phyloP scores from a whole-genome alignment of 2,888 invertebrate genomes.

The Sinhomidia bicolor region DNA sequence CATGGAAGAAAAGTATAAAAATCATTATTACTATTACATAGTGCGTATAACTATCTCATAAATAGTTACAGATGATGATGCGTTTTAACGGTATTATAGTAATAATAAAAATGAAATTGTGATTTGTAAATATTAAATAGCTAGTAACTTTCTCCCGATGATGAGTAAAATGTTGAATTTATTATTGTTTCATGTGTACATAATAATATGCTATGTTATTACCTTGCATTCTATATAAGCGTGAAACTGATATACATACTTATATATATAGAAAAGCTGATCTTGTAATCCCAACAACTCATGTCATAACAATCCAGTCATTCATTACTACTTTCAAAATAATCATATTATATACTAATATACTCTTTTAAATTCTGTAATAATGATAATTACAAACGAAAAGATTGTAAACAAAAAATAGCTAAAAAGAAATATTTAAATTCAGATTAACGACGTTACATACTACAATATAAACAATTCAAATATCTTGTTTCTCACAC shows the following conservation, averaged over 20 bases:
- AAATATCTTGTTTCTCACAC: no score
- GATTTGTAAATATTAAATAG: constrained; percentile 23
- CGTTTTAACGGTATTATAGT: neutral
- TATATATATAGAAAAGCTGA: neutral
- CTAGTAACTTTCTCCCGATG: no score
- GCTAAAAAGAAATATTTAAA: neutral
- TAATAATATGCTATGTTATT: neutral
- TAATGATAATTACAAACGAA: neutral
- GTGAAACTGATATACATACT: neutral
- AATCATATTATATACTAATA: neutral
- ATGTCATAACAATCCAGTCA: constrained; percentile 31
- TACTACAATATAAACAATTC: no score
- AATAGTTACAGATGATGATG: neutral
- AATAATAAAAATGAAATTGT: constrained; percentile 17
- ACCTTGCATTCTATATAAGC: neutral
- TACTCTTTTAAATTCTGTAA: neutral
- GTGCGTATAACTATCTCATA: neutral
- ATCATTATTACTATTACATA: neutral
- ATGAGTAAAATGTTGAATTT: neutral
- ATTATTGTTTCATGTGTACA: neutral
- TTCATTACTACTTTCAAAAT: constrained; percentile 17
- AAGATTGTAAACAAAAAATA: neutral
- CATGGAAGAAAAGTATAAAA: no score
- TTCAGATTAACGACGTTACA: no score
- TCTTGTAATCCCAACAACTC: neutral